Evolutionary conservation across 2,797 vertebrate genomes (phyloP), one percentile per base, ranked within the genome.

Genomic region (Eleutherodactylus coqui): DNA sequence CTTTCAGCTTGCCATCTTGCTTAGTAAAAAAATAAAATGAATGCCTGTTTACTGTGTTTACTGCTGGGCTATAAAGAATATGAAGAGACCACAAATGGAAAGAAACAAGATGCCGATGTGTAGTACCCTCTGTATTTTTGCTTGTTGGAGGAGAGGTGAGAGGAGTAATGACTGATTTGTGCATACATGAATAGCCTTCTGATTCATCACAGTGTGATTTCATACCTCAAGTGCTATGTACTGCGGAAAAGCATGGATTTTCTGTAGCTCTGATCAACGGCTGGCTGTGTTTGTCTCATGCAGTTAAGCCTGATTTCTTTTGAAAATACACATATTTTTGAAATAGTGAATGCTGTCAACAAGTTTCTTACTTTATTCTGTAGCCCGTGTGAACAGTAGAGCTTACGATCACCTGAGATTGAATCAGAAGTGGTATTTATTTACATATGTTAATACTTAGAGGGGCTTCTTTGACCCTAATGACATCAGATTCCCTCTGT

Each of bases 191-290:
- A 87, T 87, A 87, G 86, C 64, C 73, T 55, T 72, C 81, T 83
- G 80, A 83, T 87, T 87, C 75, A 67, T 47, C 85, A 53, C 86
- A 79, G 86, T 87, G 67, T 84, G 86, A 87, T 41, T 79, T 79
- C 81, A 79, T 49, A 60, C 24, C 62, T 87, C 64, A 79, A 87
- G 86, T 79, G 75, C 81, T 75, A 43, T 27, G 72, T 73, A 72
- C 75, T 64, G 32, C 9, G n/a, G 70, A 83, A 87, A 69, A 76
- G 47, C 70, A 45, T 45, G 70, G 32, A 78, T 34, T 11, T 47
- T 60, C 10, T 70, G 29, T 45, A 70, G 34, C 64, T 79, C 73
- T 45, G 73, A 79, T 82, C 62, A 60, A 47, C 70, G 77, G 53
- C 72, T 69, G 47, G 62, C 76, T 78, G 60, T 34, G 62, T 72